Evolutionary conservation across 2,797 vertebrate species (phyloP).

Genomic region (Chelmon rostratus): DNA sequence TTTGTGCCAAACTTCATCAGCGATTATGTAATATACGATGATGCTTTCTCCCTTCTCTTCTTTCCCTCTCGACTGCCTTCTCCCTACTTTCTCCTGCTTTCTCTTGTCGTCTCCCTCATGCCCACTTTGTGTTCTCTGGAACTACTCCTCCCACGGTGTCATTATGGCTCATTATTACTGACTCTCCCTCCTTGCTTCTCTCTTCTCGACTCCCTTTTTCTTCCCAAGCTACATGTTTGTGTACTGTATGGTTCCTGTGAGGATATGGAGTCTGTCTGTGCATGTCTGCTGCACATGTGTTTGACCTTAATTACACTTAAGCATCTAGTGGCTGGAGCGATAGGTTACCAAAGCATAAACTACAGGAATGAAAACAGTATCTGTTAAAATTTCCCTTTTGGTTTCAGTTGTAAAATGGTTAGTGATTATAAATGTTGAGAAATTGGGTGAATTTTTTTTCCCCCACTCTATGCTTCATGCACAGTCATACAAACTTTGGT

Average conservation of each 20-base stretch:
- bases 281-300: slow-evolving; percentile 5
- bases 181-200: slow-evolving; percentile 4
- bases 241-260: slow-evolving; percentile 2
- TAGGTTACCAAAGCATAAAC: neutral
- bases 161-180: slow-evolving; percentile 64
- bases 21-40: slow-evolving; percentile 24
- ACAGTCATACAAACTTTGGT: neutral
- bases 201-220: slow-evolving; percentile 6
- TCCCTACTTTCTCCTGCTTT: slow-evolving; percentile 14
- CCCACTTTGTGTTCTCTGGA: slow-evolving; percentile 52
- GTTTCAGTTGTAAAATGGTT: neutral
- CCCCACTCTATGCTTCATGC: neutral
- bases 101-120: slow-evolving; percentile 26
- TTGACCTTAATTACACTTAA: slow-evolving; percentile 28
- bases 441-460: neutral
- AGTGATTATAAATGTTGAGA: neutral
- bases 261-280: slow-evolving; percentile 1
- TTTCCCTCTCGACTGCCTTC: slow-evolving; percentile 21
- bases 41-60: slow-evolving; percentile 18
- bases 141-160: slow-evolving; percentile 55
- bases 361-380: neutral
- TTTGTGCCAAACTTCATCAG: slow-evolving; percentile 5
- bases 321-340: neutral
- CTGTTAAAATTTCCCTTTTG: neutral
- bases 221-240: slow-evolving; percentile 9